These are phyloP conservation scores for Cairina moschata DNA, from an alignment of 2,113 vertebrate species.

Conservation along the genomic window DNA sequence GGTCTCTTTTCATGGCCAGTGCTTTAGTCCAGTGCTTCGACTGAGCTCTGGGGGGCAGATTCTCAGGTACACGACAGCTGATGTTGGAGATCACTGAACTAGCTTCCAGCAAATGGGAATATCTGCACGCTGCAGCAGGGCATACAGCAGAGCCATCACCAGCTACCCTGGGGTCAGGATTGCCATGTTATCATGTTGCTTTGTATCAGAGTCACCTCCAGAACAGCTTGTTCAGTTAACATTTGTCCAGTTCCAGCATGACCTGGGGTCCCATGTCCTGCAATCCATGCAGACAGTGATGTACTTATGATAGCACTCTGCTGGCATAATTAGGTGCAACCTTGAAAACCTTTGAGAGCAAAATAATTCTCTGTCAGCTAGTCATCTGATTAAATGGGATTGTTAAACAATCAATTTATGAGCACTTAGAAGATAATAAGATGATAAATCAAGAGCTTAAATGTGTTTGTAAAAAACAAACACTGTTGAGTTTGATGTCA, in stretches of 20 bases:
- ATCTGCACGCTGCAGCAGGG: not conserved
- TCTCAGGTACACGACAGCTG: rapidly evolving
- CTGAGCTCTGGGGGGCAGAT: not conserved
- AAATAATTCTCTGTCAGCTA: not conserved
- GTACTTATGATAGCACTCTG: not conserved
- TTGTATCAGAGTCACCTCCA: not conserved
- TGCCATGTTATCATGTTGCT: not conserved
- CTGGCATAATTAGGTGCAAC: not conserved
- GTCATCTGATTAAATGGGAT: not conserved
- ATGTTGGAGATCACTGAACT: not conserved
- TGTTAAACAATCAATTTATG: not conserved
- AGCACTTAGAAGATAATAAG: not conserved
- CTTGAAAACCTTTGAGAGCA: not conserved
- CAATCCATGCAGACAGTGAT: not conserved
- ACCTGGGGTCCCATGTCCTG: not conserved
- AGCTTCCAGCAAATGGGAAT: not conserved
- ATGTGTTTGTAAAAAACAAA: not conserved
- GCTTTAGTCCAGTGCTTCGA: not conserved
- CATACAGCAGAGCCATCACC: not conserved
- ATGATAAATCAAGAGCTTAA: not conserved
- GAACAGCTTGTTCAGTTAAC: not conserved
- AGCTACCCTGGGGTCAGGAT: not conserved
- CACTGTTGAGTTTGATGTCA: not conserved
- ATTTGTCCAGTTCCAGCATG: not conserved
- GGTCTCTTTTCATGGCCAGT: not conserved